Base-by-base conservation (phyloP, 2,113 vertebrate genomes). In the Mesitornis unicolor region DNA sequence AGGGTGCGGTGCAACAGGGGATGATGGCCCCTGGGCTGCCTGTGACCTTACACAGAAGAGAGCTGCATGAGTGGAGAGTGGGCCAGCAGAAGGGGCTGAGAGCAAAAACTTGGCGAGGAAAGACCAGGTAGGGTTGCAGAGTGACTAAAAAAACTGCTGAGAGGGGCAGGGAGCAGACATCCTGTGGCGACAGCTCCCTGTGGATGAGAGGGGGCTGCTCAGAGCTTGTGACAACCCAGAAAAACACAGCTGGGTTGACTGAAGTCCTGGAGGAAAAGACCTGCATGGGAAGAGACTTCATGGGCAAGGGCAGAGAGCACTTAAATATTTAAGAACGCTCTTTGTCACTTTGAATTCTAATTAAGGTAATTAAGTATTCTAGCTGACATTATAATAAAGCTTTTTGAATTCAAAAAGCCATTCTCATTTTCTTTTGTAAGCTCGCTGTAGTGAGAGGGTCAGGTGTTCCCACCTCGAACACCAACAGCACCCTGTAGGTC, bases 311-410 rank as follows among this genome's bases (percentile, higher is more conserved):
- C 83, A 94, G 79, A 95, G 95, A 90, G 54, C 0, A 0, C 76
- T 93, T 92, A 92, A 97, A 96, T 90, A 93, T 95, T 97, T 95
- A 91, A 89, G 51, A 84, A 89, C 67, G 42, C 61, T 84, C 90
- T 73, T 77, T 7, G 2, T 38, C 0, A 18, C 68, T 80, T 67
- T 77, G 92, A 93, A 92, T 93, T 84, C 73, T 93, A 90, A 97
- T 95, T 95, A 92, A 86, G 91, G 70, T 86, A 92, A 96, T 93
- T 80, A 90, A 89, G 51, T 67, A 92, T 96, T 92, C 89, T 31
- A 63, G 47, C 47, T 81, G 93, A 95, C 69, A 77, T 80, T 77
- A 83, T 68, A 90, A 83, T 88, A 92, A 84, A 78, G 76, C 76
- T 65, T 86, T 93, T 70, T 59, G 42, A 92, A 96, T 92, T 79